Conservation (phyloP, 2,113 vertebrate species). For the Poeciliopsis turrubarensis region DNA sequence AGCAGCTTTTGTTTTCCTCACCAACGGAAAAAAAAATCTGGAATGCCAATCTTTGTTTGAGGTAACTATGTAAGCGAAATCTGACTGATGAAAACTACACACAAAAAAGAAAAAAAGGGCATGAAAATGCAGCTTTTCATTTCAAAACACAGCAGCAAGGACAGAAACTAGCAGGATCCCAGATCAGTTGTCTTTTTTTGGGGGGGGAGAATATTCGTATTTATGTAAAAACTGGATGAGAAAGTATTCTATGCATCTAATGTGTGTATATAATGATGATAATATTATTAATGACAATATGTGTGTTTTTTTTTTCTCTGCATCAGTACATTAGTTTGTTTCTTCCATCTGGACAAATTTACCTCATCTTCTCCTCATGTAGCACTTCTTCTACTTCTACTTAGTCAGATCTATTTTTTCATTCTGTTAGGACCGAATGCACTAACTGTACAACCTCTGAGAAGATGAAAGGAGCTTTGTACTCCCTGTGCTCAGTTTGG, state of each 20-base stretch:
- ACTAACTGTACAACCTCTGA: conserved; percentile 61
- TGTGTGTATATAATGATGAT: conserved; percentile 55
- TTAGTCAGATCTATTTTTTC: conserved; percentile 71
- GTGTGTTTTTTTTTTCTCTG: conserved; percentile 35
- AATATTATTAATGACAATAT: conserved; percentile 23
- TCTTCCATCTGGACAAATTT: conserved; percentile 65
- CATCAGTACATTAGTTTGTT: conserved; percentile 47
- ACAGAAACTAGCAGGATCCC: conserved; percentile 10
- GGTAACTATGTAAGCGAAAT: background rate
- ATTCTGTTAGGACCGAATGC: conserved; percentile 66
- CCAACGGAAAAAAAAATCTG: background rate
- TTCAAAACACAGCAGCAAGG: background rate
- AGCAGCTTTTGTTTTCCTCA: background rate
- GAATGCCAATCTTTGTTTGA: background rate
- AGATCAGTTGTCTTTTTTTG: conserved; percentile 6
- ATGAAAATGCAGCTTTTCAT: background rate
- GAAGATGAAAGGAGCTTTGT: conserved; percentile 42
- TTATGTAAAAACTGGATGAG: conserved; percentile 68
- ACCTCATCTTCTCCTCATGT: conserved; percentile 74
- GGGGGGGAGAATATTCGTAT: conserved; percentile 53
- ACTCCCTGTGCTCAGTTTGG: conserved; percentile 60
- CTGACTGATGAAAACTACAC: background rate
- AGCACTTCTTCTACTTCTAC: conserved; percentile 68
- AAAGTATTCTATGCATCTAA: conserved; percentile 78
- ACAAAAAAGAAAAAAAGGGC: too few relatives aligned